Evolutionary conservation across 2,797 vertebrate genomes (phyloP).

Genomic region (Danio albolineatus): DNA sequence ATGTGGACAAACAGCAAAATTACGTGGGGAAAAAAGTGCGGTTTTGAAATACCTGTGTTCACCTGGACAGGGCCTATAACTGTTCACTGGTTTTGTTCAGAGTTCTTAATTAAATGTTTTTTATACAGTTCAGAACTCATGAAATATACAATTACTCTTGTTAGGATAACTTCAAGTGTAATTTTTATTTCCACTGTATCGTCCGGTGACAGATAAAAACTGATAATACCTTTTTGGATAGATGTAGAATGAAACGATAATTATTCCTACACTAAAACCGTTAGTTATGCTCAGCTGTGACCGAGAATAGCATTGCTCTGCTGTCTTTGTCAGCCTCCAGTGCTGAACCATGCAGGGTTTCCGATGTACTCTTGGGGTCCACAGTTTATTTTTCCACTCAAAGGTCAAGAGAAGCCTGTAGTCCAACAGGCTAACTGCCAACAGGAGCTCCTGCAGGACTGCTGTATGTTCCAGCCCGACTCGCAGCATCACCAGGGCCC

Average conservation of each 20-base stretch:
- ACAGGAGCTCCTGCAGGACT: conserved; percentile 55
- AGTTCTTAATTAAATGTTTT: no score
- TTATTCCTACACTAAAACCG: not conserved
- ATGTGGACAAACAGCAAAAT: no score
- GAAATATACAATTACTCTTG: no score
- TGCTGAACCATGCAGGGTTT: conserved; percentile 51
- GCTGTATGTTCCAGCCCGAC: conserved; percentile 50
- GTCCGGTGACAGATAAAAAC: no score
- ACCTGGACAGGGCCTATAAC: no score
- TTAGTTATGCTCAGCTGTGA: conserved; percentile 34
- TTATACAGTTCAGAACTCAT: no score
- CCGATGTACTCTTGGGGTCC: conserved; percentile 49
- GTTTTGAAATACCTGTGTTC: no score
- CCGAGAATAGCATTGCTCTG: conserved; percentile 44
- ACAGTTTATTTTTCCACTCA: conserved; percentile 47
- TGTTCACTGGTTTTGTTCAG: no score
- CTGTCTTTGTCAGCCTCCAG: conserved; percentile 43
- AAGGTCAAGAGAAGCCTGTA: conserved; percentile 54
- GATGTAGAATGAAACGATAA: conserved; percentile 26
- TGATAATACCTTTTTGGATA: no score
- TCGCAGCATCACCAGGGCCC: conserved; percentile 55
- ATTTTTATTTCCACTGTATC: no score
- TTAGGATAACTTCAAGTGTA: no score
- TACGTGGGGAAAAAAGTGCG: no score
- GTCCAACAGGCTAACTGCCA: conserved; percentile 60